phyloP scores from a whole-genome alignment of 2,113 vertebrate species.

The Lamprologus callipterus region DNA sequence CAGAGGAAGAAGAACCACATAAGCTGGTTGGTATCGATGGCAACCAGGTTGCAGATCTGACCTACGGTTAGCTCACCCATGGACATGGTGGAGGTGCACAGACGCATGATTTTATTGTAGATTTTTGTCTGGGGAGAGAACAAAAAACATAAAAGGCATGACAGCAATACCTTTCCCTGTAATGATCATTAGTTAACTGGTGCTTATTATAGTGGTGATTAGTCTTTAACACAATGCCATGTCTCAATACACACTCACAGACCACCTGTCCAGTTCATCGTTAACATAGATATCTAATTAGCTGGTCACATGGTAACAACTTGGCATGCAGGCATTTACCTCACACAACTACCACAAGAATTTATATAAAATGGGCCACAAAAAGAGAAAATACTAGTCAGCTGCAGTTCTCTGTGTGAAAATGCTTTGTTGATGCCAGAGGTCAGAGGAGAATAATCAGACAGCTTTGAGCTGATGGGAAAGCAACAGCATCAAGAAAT shows the following conservation, averaged over 20 bases:
- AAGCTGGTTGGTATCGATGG: slow-evolving; percentile 95
- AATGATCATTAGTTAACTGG: background rate
- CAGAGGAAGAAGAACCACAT: slow-evolving; percentile 99
- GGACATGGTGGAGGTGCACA: slow-evolving; percentile 96
- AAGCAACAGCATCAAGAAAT: background rate
- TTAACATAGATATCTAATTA: background rate
- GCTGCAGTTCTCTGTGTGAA: background rate
- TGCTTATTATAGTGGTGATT: background rate
- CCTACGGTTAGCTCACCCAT: slow-evolving; percentile 95
- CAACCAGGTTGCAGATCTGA: slow-evolving; percentile 97
- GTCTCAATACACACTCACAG: background rate
- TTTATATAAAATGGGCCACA: background rate
- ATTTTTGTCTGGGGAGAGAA: slow-evolving; percentile 85
- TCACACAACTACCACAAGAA: background rate
- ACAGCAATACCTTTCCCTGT: background rate
- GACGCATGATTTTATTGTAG: slow-evolving; percentile 97
- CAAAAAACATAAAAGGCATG: accelerated
- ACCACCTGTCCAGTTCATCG: background rate
- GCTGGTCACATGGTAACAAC: background rate
- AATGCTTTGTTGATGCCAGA: background rate
- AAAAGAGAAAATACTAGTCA: background rate
- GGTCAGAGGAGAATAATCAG: background rate
- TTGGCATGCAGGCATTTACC: background rate
- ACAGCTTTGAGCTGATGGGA: background rate
- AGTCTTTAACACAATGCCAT: background rate